Base-by-base conservation (phyloP, 2,888 invertebrate genomes). In the Cephus rjabovi region DNA sequence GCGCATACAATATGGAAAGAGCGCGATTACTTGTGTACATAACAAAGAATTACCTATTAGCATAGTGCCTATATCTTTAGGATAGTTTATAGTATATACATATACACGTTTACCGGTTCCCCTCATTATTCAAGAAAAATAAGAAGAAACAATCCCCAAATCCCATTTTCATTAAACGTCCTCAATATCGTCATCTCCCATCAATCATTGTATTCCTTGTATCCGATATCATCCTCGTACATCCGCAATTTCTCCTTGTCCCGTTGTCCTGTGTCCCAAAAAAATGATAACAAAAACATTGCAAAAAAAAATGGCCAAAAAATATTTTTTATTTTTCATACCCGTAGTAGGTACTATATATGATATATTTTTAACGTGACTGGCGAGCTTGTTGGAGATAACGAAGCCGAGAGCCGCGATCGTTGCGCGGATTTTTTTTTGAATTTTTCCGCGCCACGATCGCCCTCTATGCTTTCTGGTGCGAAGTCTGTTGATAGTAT, bases 321-420 rank as follows among this genome's bases (percentile, higher is more conserved):
- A 82, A 84, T 85, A 85, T 84, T 86, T 86, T 85, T 86, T 86
- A 84, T 87, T 85, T 84, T 86, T 85, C 85, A 86, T 84, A 84
- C 81, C 84, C 83, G 81, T 79, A 75, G 81, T 83, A 83, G 75
- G 76, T 76, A 76, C 70, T 81, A 83, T 78, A 77, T 79, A 79
- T 73, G 74, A 80, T 80, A 80, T 78, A 81, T 86, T 84, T 86
- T 85, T 84, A 81, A 83, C 78, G 80, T 79, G 80, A 74, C 68
- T 69, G 74, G n/a, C 79, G 71, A 33, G 76, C 76, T 74, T 76
- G 79, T 70, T 74, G 73, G 12, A 35, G 3, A 77, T 74, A 70
- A 68, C 73, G 56, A 70, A 70, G 69, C 74, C 68, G 68, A 75
- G 34, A 33, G 75, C 69, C 68, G n/a, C 23, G 34, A 23, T 71